Conservation (phyloP, 2,797 vertebrate species). For the Kryptolebias ocellatus region DNA sequence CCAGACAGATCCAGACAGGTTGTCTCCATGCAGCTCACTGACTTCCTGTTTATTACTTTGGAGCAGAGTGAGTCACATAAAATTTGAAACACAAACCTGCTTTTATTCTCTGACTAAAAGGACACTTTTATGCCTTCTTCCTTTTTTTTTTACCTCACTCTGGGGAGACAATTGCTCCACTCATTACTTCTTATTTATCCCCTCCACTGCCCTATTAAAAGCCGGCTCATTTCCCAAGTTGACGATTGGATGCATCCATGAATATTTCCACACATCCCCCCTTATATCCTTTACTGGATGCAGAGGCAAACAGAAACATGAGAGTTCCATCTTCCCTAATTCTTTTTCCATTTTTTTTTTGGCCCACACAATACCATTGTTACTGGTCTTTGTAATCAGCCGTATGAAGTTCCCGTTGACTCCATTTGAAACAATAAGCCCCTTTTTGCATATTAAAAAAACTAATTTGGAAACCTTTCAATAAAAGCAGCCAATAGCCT, state of each 20-base stretch:
- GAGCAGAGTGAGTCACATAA: constrained; percentile 19
- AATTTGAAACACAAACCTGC: constrained; percentile 22
- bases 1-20: background rate
- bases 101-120: constrained; percentile 21
- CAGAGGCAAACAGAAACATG: constrained; percentile 1
- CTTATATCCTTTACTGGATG: constrained; percentile 17
- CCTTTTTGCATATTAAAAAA: constrained; percentile 20
- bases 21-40: constrained; percentile 20
- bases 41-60: background rate
- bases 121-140: constrained; percentile 15
- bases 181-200: constrained; percentile 35
- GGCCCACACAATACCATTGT: background rate
- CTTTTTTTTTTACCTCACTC: constrained; percentile 1
- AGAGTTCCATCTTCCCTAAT: background rate
- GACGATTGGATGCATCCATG: constrained; percentile 8
- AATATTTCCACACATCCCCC: background rate
- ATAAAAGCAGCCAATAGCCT: constrained; percentile 12
- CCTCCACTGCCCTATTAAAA: constrained; percentile 24
- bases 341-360: background rate
- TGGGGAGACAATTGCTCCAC: constrained; percentile 27
- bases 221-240: constrained; percentile 17
- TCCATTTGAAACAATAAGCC: constrained; percentile 9
- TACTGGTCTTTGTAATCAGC: no score
- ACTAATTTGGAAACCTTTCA: constrained; percentile 25
- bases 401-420: background rate